Base-by-base conservation (phyloP, 64 coral and sea anemone genomes). In the Dendrophyllia cribrosa region DNA sequence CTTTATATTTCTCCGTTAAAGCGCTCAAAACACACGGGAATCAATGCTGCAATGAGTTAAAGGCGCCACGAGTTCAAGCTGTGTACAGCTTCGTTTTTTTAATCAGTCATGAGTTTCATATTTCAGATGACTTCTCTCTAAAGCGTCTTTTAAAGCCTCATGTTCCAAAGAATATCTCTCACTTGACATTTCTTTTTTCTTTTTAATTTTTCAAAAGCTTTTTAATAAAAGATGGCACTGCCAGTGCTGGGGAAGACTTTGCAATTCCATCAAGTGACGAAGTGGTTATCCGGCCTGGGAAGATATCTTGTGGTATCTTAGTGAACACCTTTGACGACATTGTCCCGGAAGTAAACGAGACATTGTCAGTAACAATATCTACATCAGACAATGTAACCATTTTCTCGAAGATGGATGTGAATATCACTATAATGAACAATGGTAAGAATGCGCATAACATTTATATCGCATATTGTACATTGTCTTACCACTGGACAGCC, bases 341-440 rank as follows among this genome's bases (percentile, higher is more conserved):
- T 2, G 47, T 53, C 2, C 19, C 55, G 25, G 76, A 78, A 58
- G 48, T 3, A 51, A 78, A 51, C 20, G 15, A 78, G 44, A 52
- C 46, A 25, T 78, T 78, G 11, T 53, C 76, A 51, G 76, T 78
- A 13, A 51, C 55, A 78, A 20, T 78, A 53, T 78, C 76, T 53
- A 49, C 48, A 51, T 53, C 76, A 49, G 76, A 78, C 19, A 51
- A 20, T 10, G 55, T 58, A 53, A 51, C 55, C 3, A 51, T 14
- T 22, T 53, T 78, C 43, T 53, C 47, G 20, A 11, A 51, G 9
- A 13, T 3, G 55, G 17, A 24, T 51, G 76, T 58, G 5, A 78
- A 51, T 19, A 43, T 78, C 14, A 78, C 76, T 58, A 78, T 78
- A 53, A 11, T 58, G 20, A 43, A 78, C 55, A 51, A 78, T 78